A percentile compares a stretch with the other conserved stretches of the same genome.
Conservation (phyloP, 2,113 vertebrate genomes). For the Atrichornis clamosus region DNA sequence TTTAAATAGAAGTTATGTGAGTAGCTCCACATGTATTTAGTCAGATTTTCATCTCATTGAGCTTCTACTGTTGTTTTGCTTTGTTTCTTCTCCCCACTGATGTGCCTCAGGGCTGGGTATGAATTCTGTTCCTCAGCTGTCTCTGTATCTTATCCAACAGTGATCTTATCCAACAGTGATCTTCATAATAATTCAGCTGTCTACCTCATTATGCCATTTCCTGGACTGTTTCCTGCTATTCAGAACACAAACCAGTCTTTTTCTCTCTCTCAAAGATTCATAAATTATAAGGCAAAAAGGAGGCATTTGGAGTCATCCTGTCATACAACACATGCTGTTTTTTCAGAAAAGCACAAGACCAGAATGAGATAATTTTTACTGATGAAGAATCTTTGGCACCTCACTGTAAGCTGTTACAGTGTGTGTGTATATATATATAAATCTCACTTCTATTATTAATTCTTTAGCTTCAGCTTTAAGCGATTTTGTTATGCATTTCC, state of each 20-base stretch:
- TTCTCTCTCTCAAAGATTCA: not conserved
- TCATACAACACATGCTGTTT: not conserved
- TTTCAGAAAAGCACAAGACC: not conserved
- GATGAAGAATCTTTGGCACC: not conserved
- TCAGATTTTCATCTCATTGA: not conserved
- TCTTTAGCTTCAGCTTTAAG: not conserved
- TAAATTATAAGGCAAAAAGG: slow-evolving; percentile 1
- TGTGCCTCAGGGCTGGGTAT: not conserved
- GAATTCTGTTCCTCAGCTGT: slow-evolving; percentile 25
- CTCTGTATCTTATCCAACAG: slow-evolving; percentile 15
- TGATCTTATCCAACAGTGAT: slow-evolving; percentile 21
- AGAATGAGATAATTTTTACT: not conserved
- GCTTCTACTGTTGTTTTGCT: not conserved
- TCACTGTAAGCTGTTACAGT: not conserved
- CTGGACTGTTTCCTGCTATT: slow-evolving; percentile 13
- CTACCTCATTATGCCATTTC: slow-evolving; percentile 38
- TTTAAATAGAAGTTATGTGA: not conserved
- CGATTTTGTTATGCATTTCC: not conserved
- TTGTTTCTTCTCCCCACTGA: not conserved
- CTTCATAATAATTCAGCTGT: slow-evolving; percentile 13
- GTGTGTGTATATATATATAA: not conserved
- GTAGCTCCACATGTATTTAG: not conserved
- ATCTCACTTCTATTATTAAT: not conserved
- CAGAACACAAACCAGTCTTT: not conserved
- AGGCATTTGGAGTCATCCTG: slow-evolving; percentile 10